A percentile compares a stretch with the other conserved stretches of the same genome.
These are phyloP conservation scores for Halcyon chelicuti DNA, from an alignment of 2,797 vertebrate species.

Conservation along the genomic window DNA sequence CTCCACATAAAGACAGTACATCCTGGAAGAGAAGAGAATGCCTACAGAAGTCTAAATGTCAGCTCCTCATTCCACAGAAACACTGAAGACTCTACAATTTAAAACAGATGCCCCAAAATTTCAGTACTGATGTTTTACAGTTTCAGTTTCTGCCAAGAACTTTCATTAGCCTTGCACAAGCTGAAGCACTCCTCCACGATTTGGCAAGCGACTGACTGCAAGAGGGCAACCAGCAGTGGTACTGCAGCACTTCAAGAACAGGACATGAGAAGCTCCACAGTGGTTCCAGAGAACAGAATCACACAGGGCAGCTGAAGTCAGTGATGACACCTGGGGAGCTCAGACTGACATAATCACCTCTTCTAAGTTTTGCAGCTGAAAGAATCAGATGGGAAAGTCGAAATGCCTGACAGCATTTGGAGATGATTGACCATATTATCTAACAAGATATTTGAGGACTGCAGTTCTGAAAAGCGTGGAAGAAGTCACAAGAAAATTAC, in stretches of 20 bases:
- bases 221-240: neutral
- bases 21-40: neutral
- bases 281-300: neutral
- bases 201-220: neutral
- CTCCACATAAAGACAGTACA: neutral
- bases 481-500: neutral
- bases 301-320: neutral
- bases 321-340: neutral
- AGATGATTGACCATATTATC: neutral
- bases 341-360: neutral
- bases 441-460: neutral
- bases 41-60: neutral
- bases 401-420: neutral
- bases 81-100: neutral
- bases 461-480: neutral
- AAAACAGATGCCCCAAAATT: neutral
- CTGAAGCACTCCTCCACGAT: neutral
- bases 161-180: neutral
- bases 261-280: neutral
- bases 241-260: neutral
- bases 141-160: neutral
- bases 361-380: neutral
- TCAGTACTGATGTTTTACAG: neutral
- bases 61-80: neutral
- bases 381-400: neutral